A percentile compares a stretch with the other conserved stretches of the same genome.
These are phyloP conservation scores for Sphinx pinastri DNA, from an alignment of 2,888 invertebrate species.

Conservation along the genomic window DNA sequence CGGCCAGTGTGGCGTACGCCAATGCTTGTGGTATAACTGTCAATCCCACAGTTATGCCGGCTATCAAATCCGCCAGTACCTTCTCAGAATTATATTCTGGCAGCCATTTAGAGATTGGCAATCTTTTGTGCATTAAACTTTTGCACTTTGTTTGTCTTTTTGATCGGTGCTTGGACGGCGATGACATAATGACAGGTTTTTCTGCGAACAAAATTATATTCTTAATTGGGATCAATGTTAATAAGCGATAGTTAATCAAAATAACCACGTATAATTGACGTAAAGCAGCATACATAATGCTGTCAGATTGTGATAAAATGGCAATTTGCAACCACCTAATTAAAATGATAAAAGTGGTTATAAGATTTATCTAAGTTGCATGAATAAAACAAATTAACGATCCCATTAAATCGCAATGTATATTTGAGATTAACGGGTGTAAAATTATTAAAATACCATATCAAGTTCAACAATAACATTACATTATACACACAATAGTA, in stretches of 20 bases:
- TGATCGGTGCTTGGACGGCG: conserved; percentile 72
- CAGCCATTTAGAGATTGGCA: conserved; percentile 89
- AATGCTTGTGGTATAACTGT: conserved; percentile 97
- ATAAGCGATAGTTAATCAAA: background rate
- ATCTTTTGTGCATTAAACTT: conserved; percentile 73
- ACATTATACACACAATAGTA: background rate
- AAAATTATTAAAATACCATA: no score
- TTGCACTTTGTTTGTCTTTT: conserved; percentile 70
- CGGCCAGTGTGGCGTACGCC: conserved; percentile 95
- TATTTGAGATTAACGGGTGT: background rate
- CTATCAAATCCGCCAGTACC: conserved; percentile 93
- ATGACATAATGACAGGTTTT: conserved; percentile 58
- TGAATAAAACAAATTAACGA: background rate
- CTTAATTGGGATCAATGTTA: conserved; percentile 26
- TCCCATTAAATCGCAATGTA: background rate
- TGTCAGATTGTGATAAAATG: background rate
- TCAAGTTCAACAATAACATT: background rate
- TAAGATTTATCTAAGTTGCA: background rate
- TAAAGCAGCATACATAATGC: background rate
- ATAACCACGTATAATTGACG: background rate
- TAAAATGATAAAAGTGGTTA: background rate
- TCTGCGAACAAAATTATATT: conserved; percentile 29
- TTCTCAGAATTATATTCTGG: conserved; percentile 90
- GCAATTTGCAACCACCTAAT: conserved; percentile 3
- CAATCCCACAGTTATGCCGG: conserved; percentile 95